Conservation (phyloP, 2,797 vertebrate genomes). For the Myotis pilosus region DNA sequence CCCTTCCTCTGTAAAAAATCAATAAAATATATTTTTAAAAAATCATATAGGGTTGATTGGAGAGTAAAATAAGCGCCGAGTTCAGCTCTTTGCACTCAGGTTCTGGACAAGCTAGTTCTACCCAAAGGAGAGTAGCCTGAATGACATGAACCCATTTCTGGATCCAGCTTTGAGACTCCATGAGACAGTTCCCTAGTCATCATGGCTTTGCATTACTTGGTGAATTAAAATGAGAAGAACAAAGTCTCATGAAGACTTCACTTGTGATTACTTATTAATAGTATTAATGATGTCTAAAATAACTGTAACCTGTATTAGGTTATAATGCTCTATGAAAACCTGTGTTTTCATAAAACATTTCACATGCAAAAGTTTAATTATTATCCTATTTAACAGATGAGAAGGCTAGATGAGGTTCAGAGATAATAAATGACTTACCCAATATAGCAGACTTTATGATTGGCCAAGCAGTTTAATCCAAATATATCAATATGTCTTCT, state of each 20-base stretch:
- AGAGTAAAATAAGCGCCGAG: constrained; percentile 12
- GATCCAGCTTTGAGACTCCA: constrained; percentile 67
- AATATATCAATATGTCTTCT: not conserved
- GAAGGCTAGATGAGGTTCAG: not conserved
- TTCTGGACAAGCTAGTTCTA: constrained; percentile 39
- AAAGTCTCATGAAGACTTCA: not conserved
- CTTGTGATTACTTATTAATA: not conserved
- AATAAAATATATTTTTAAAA: not conserved
- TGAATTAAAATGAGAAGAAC: constrained; percentile 57
- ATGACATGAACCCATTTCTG: constrained; percentile 10
- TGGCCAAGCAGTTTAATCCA: not conserved
- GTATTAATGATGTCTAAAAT: not conserved
- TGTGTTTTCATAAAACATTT: not conserved
- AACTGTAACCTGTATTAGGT: not conserved
- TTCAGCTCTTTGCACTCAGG: constrained; percentile 4
- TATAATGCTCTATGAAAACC: too few relatives aligned
- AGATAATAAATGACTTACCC: not conserved
- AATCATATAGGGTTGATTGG: not conserved
- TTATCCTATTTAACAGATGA: not conserved
- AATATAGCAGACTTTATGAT: not conserved
- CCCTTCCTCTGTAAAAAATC: too few relatives aligned
- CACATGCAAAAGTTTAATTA: not conserved
- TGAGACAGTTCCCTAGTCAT: constrained; percentile 54
- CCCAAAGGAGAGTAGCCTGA: constrained; percentile 49
- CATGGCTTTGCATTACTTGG: constrained; percentile 64